These are phyloP conservation scores for Drosophila longiperda DNA, from an alignment of 2,888 invertebrate species.

Conservation along the genomic window DNA sequence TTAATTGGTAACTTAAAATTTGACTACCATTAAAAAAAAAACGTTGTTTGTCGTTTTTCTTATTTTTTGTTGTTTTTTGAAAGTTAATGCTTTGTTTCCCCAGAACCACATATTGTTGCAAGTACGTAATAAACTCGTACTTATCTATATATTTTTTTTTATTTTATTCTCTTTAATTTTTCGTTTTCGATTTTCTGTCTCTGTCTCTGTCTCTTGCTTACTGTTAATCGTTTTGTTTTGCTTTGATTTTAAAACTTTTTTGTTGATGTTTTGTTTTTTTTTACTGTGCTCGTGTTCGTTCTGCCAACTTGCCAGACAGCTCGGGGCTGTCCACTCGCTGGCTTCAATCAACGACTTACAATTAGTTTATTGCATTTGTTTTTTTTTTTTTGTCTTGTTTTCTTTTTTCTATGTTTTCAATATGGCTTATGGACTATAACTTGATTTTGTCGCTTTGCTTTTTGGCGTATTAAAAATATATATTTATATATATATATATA, in stretches of 20 bases:
- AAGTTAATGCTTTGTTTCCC: constrained; percentile 75
- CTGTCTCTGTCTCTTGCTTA: constrained; percentile 20
- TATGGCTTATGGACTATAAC: constrained; percentile 39
- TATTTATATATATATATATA: constrained; percentile 37
- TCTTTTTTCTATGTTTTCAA: constrained; percentile 15
- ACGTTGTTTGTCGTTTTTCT: constrained; percentile 36
- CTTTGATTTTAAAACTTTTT: constrained; percentile 59
- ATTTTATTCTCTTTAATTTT: constrained; percentile 31
- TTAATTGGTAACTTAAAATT: constrained; percentile 58
- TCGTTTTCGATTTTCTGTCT: constrained; percentile 29
- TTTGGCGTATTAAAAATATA: constrained; percentile 72
- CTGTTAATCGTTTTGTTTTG: constrained; percentile 40
- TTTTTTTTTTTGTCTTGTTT: constrained; percentile 7
- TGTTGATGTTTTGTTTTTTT: constrained; percentile 19
- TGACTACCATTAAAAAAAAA: constrained; percentile 45
- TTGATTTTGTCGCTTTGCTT: constrained; percentile 47
- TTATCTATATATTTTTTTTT: constrained; percentile 26
- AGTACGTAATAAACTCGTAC: constrained; percentile 13
- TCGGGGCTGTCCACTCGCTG: constrained; percentile 35
- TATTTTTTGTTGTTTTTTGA: constrained; percentile 37
- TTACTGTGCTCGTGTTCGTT: constrained; percentile 2
- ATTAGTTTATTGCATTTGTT: constrained; percentile 58
- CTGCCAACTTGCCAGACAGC: constrained; percentile 30
- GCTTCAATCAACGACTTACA: constrained; percentile 51
- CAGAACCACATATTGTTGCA: constrained; percentile 65